Conservation (phyloP, 2,888 invertebrate genomes). For the Agonopterix heracliana region DNA sequence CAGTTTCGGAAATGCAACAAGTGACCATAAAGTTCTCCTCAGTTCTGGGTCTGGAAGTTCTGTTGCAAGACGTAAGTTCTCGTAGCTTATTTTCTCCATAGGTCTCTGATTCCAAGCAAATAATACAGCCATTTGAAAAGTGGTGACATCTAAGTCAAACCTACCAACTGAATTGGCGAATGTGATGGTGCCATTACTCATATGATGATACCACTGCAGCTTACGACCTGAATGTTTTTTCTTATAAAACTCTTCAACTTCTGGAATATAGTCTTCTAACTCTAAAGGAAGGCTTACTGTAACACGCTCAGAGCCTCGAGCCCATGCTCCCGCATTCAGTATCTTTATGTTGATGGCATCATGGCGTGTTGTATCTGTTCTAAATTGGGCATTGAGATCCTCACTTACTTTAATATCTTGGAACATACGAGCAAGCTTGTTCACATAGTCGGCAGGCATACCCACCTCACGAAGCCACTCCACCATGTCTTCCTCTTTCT, state of each 20-base stretch:
- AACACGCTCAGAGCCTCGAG: constrained; percentile 94
- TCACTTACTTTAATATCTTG: constrained; percentile 98
- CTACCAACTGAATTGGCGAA: constrained; percentile 94
- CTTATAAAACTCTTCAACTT: constrained; percentile 99
- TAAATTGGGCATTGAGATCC: constrained; percentile 95
- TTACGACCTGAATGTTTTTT: constrained; percentile 98
- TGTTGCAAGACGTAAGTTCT: constrained; percentile 96
- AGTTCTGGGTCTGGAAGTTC: constrained; percentile 97
- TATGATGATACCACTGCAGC: constrained; percentile 99
- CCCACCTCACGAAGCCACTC: constrained; percentile 98
- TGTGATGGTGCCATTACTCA: constrained; percentile 99
- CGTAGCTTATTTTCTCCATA: constrained; percentile 94
- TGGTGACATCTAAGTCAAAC: constrained; percentile 98
- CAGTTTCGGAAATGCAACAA: constrained; percentile 96
- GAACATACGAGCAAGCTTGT: constrained; percentile 98
- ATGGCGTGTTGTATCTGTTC: constrained; percentile 85
- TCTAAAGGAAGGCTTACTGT: constrained; percentile 97
- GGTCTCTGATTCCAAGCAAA: constrained; percentile 99
- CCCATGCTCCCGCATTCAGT: constrained; percentile 99
- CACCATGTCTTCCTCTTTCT: constrained; percentile 99
- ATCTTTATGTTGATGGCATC: constrained; percentile 99
- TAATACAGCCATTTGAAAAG: constrained; percentile 99
- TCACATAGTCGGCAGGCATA: constrained; percentile 99
- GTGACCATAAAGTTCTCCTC: constrained; percentile 95
- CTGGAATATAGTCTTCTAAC: constrained; percentile 98